A percentile compares a stretch with the other conserved stretches of the same genome.
phyloP scores from a whole-genome alignment of 2,797 vertebrate species.

The Mareca penelope region DNA sequence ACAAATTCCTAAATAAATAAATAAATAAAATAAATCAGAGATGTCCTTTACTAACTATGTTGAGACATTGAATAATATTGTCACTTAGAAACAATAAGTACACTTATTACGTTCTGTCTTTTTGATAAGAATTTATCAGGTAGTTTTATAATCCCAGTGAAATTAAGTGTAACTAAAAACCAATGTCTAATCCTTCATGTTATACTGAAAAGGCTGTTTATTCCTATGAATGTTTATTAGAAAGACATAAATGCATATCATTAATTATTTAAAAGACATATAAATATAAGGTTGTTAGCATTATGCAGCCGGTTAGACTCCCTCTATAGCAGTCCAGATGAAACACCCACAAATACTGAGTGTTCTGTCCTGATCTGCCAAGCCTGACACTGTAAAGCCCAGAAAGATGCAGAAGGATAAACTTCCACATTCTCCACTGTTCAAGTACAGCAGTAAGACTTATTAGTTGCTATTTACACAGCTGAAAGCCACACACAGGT shows the following conservation, averaged over 20 bases:
- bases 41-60: not conserved
- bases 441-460: not conserved
- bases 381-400: not conserved
- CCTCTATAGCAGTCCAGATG: not conserved
- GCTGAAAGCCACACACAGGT: not conserved
- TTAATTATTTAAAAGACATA: not conserved
- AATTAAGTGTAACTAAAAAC: not conserved
- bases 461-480: not conserved
- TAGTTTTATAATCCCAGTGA: not conserved
- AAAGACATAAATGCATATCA: not conserved
- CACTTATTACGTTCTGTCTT: not conserved
- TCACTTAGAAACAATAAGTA: not conserved
- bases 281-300: not conserved
- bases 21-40: too few relatives aligned
- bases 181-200: not conserved
- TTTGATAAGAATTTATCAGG: not conserved
- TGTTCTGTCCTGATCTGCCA: not conserved
- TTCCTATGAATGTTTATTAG: not conserved
- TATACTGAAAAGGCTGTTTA: not conserved
- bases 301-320: not conserved
- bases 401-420: not conserved
- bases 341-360: constrained; percentile 22
- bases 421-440: not conserved
- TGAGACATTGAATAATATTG: not conserved
- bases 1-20: not conserved